These are phyloP conservation scores for Otocyon megalotis DNA, from an alignment of 2,113 vertebrate genomes.

Conservation along the genomic window DNA sequence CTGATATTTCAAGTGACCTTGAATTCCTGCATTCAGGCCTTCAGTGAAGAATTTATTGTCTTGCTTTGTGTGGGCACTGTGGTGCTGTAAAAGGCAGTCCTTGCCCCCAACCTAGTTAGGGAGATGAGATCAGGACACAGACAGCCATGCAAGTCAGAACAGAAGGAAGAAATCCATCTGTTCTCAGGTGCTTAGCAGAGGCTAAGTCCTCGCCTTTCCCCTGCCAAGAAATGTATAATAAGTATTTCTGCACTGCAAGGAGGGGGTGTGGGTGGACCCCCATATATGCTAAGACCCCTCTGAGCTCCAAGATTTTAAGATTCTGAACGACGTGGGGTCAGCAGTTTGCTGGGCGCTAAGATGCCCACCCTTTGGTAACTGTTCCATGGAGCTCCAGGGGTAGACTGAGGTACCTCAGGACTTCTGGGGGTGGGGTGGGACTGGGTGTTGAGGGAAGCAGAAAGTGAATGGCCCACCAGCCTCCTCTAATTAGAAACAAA, in stretches of 20 bases:
- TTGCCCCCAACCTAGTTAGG: constrained; percentile 6
- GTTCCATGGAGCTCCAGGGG: background rate
- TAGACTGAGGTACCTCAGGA: background rate
- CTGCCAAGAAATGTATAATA: background rate
- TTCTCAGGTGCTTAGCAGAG: constrained; percentile 44
- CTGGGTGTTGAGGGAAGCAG: background rate
- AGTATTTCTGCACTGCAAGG: background rate
- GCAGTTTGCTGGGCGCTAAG: background rate
- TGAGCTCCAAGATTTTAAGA: background rate
- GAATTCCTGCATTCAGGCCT: constrained; percentile 57
- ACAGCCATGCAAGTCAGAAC: background rate
- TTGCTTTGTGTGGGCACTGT: constrained; percentile 52
- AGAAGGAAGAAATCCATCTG: constrained; percentile 49
- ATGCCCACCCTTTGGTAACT: background rate
- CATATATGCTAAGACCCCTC: background rate
- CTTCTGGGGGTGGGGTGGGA: background rate
- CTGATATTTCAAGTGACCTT: constrained; percentile 67
- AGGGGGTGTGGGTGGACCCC: background rate
- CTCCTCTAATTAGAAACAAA: background rate
- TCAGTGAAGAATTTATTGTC: constrained; percentile 69
- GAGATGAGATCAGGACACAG: constrained; percentile 35
- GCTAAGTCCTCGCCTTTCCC: background rate
- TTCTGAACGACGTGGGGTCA: background rate
- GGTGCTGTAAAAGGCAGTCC: background rate
- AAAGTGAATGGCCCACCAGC: background rate